phyloP scores from a whole-genome alignment of 2,113 vertebrate genomes.

The Coturnix japonica region DNA sequence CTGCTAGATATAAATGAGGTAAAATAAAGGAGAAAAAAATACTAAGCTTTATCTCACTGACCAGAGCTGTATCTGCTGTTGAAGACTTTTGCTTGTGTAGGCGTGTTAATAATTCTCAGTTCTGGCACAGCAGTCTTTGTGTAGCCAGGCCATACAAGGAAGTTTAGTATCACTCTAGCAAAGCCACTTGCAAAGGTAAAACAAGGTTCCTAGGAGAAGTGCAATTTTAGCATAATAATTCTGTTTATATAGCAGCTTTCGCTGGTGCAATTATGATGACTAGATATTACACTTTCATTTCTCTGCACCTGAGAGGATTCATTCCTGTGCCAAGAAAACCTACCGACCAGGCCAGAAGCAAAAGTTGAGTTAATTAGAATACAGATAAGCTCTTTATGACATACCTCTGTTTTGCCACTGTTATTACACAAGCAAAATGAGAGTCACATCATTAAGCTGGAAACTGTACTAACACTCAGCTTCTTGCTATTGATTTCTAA shows the following conservation, averaged over 20 bases:
- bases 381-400: constrained; percentile 59
- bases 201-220: constrained; percentile 31
- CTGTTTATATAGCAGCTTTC: constrained; percentile 68
- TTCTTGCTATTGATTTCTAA: constrained; percentile 48
- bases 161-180: not conserved
- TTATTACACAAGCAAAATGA: constrained; percentile 54
- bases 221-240: constrained; percentile 67
- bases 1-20: constrained; percentile 30
- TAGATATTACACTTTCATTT: constrained; percentile 53
- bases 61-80: not conserved
- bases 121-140: not conserved
- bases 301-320: constrained; percentile 62
- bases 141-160: not conserved
- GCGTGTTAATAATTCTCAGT: not conserved
- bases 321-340: constrained; percentile 54
- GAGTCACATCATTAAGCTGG: constrained; percentile 44
- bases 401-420: constrained; percentile 45
- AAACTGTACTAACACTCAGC: constrained; percentile 7
- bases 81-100: not conserved
- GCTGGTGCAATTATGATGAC: constrained; percentile 55
- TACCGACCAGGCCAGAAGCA: constrained; percentile 56
- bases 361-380: constrained; percentile 65
- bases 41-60: not conserved
- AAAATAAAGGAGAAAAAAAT: not conserved
- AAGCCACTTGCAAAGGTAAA: not conserved